A percentile compares a stretch with the other conserved stretches of the same genome.
Evolutionary conservation across 1,140 invertebrate genomes (phyloP).

Genomic region (Plodia interpunctella): DNA sequence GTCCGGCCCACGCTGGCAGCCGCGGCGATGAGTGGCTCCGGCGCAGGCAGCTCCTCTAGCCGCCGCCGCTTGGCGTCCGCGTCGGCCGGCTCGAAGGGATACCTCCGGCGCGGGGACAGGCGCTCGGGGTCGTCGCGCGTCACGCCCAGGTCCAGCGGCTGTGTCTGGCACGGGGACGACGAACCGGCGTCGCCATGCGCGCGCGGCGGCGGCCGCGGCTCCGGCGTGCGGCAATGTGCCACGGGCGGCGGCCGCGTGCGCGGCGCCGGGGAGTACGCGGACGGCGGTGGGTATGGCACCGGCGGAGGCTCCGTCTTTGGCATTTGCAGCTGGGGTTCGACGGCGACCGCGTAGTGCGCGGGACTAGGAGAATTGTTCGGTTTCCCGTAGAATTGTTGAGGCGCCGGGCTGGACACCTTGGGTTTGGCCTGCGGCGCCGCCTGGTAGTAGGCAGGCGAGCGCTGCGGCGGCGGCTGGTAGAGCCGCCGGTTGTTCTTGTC

Average conservation of each 20-base stretch:
- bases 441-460: slow-evolving; percentile 81
- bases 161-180: slow-evolving; percentile 79
- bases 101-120: slow-evolving; percentile 76
- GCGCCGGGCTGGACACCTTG: slow-evolving; percentile 87
- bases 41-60: slow-evolving; percentile 58
- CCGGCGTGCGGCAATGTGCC: slow-evolving; percentile 61
- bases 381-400: slow-evolving; percentile 87
- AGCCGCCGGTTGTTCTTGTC: slow-evolving; percentile 79
- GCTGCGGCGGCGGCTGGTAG: slow-evolving; percentile 85
- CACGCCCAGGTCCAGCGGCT: slow-evolving; percentile 85
- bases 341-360: slow-evolving; percentile 80
- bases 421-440: slow-evolving; percentile 79
- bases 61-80: slow-evolving; percentile 49
- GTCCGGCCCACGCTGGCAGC: slow-evolving; percentile 83
- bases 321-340: slow-evolving; percentile 77
- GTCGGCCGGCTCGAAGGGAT: slow-evolving; percentile 57
- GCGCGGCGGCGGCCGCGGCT: slow-evolving; percentile 63
- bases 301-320: slow-evolving; percentile 83
- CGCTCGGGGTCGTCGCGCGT: slow-evolving; percentile 72
- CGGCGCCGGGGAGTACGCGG: slow-evolving; percentile 74
- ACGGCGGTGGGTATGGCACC: slow-evolving; percentile 79
- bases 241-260: slow-evolving; percentile 78
- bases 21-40: slow-evolving; percentile 81
- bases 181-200: slow-evolving; percentile 74
- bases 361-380: slow-evolving; percentile 80